Conservation (phyloP, 2,797 vertebrate species). For the Philypnodon macrostomus region DNA sequence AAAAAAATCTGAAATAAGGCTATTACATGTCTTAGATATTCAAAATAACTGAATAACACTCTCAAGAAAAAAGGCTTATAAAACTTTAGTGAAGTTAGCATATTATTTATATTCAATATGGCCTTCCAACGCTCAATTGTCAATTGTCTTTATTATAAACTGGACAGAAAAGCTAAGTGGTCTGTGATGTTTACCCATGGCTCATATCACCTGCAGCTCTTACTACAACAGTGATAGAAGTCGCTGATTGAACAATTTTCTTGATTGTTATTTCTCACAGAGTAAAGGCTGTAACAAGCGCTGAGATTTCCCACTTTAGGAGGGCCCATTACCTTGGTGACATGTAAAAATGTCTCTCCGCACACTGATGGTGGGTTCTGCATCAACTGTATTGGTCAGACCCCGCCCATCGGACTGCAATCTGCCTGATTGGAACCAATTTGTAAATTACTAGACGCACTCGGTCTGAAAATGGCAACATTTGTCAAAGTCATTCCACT, state of each 20-base stretch:
- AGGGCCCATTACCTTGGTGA: not conserved
- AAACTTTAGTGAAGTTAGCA: too few relatives aligned
- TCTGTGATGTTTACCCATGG: too few relatives aligned
- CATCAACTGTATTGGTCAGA: constrained; percentile 6
- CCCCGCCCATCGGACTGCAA: constrained; percentile 41
- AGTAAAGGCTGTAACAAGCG: constrained; percentile 9
- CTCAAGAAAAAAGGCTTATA: too few relatives aligned
- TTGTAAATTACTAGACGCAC: constrained; percentile 65
- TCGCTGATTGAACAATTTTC: constrained; percentile 1
- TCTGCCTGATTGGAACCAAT: constrained; percentile 69
- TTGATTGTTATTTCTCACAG: constrained; percentile 9
- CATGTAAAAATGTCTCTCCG: not conserved
- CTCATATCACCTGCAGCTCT: too few relatives aligned
- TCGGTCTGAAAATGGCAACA: constrained; percentile 31
- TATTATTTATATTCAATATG: too few relatives aligned
- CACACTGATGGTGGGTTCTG: constrained; percentile 5
- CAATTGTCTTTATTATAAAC: too few relatives aligned
- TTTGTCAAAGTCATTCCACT: constrained; percentile 63
- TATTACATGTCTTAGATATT: too few relatives aligned
- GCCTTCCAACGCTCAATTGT: too few relatives aligned
- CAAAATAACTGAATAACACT: too few relatives aligned
- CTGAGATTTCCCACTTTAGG: constrained; percentile 10
- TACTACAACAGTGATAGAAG: not conserved
- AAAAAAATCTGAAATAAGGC: too few relatives aligned
- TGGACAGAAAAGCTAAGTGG: too few relatives aligned